Evolutionary conservation across 1,140 invertebrate genomes (phyloP).

Genomic region (Drosophila pruinosa): DNA sequence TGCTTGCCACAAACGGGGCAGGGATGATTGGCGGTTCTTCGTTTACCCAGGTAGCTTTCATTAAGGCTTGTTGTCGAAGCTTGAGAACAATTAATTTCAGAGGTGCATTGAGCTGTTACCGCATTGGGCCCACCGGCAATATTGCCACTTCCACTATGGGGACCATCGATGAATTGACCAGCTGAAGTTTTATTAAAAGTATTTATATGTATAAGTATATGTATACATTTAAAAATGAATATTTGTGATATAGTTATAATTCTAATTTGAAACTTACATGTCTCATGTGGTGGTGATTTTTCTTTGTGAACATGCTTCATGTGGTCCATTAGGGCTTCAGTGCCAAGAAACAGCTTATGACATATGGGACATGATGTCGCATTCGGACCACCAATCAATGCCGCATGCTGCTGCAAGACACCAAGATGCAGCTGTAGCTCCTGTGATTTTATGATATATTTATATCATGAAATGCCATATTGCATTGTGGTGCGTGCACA

Average conservation of each 20-base stretch:
- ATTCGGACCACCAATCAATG: slow-evolving; percentile 93
- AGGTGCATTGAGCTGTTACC: slow-evolving; percentile 25
- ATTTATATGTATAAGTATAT: not conserved
- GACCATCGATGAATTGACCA: slow-evolving; percentile 45
- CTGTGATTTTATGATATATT: slow-evolving; percentile 82
- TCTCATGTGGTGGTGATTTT: slow-evolving; percentile 88
- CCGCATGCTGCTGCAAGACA: slow-evolving; percentile 96
- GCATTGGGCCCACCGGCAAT: slow-evolving; percentile 16
- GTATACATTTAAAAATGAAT: too few relatives aligned
- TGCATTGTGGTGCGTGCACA: slow-evolving; percentile 14
- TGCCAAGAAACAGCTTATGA: slow-evolving; percentile 96
- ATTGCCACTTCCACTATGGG: slow-evolving; percentile 19
- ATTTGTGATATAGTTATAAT: too few relatives aligned
- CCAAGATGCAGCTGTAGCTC: slow-evolving; percentile 92
- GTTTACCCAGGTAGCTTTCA: slow-evolving; percentile 93
- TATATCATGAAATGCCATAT: not conserved
- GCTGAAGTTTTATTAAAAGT: not conserved
- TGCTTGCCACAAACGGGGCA: slow-evolving; percentile 97
- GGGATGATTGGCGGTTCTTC: slow-evolving; percentile 95
- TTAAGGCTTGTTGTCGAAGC: slow-evolving; percentile 53
- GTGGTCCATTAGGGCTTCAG: slow-evolving; percentile 96
- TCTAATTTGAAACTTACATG: slow-evolving; percentile 88
- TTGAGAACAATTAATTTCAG: slow-evolving; percentile 46
- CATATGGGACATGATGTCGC: slow-evolving; percentile 95
- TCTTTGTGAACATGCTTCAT: slow-evolving; percentile 98